phyloP scores from a whole-genome alignment of 2,113 vertebrate species.

The Stomatorhinus ivindoensis region DNA sequence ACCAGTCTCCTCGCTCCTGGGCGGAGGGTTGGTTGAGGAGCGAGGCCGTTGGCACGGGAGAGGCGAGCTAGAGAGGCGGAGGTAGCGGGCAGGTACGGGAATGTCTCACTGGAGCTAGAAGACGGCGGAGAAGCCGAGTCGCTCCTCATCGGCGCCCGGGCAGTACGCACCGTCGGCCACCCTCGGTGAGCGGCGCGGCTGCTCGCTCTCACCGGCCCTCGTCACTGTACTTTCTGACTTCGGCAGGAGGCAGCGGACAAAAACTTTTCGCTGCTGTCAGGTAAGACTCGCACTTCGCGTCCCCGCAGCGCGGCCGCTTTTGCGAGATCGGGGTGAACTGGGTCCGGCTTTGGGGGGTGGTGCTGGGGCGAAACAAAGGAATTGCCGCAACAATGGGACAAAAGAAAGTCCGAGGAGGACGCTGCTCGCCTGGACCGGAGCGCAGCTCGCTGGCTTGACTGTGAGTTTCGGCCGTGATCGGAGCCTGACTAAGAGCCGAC shows the following conservation, averaged over 20 bases:
- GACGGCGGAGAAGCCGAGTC: background rate
- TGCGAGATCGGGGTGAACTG: background rate
- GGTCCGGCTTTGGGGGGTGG: background rate
- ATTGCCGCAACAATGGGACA: background rate
- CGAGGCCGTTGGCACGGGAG: background rate
- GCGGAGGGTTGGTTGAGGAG: slow-evolving; percentile 2
- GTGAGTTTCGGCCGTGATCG: background rate
- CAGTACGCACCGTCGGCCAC: background rate
- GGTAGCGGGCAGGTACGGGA: slow-evolving; percentile 6
- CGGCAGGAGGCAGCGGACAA: background rate
- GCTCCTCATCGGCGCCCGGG: background rate
- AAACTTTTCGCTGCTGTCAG: background rate
- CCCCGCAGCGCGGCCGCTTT: background rate
- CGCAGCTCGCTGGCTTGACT: background rate
- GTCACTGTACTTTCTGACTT: background rate
- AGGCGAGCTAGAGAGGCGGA: background rate
- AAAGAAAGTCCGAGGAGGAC: background rate
- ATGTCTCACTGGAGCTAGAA: slow-evolving; percentile 5
- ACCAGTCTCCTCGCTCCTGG: background rate
- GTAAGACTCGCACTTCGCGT: background rate
- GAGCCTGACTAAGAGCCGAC: background rate
- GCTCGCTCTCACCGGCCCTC: too few species aligned
- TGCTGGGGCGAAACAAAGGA: background rate
- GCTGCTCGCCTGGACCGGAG: background rate
- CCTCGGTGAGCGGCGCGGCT: background rate